Base-by-base conservation (phyloP, 1,140 invertebrate genomes). In the Nephila pilipes region DNA sequence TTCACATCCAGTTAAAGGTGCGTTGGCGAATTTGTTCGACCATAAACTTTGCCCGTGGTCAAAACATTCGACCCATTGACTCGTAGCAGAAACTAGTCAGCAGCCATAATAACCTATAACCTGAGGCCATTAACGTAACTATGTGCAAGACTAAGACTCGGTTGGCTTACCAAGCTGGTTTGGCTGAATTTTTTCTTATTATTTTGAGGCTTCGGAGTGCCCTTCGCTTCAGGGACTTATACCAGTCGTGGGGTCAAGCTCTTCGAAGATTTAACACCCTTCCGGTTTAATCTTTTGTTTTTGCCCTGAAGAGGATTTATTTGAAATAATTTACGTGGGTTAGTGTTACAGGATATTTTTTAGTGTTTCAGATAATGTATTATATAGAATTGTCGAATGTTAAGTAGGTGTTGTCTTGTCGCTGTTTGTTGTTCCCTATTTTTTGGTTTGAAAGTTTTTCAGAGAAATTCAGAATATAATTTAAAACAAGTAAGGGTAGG, bases 31-130 rank as follows among this genome's bases (percentile, higher is more conserved):
- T 54, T 46, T 54, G 20, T 14, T 22, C 29, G 65, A 16, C 22
- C 32, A 75, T 14, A 32, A 79, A 38, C 18, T 36, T 29, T 75
- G 29, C 29, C 65, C 18, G 29, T 75, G 65, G 65, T 75, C 29
- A 75, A 29, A 29, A 32, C 12, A 85, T 60, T 85, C 57, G 83
- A 32, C 83, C 83, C 83, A 85, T 58, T 85, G 83, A 85, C 83
- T 55, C 55, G 54, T 22, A 58, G 83, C 54, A 54, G 81, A 85
- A 85, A 85, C 83, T 16, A 60, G 83, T 85, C 80, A n/a, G 80
- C 14, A 55, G 80, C 36, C 20, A n/a, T 54, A 81, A 46, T 85
- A 54, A 58, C 83, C 83, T 29, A 60, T 58, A 85, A 85, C 83
- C 83, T 25, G 12, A 22, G 83, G 83, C 54, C 14, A 46, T 32